Evolutionary conservation across 2,113 vertebrate genomes (phyloP).

Genomic region (Salvelinus alpinus): DNA sequence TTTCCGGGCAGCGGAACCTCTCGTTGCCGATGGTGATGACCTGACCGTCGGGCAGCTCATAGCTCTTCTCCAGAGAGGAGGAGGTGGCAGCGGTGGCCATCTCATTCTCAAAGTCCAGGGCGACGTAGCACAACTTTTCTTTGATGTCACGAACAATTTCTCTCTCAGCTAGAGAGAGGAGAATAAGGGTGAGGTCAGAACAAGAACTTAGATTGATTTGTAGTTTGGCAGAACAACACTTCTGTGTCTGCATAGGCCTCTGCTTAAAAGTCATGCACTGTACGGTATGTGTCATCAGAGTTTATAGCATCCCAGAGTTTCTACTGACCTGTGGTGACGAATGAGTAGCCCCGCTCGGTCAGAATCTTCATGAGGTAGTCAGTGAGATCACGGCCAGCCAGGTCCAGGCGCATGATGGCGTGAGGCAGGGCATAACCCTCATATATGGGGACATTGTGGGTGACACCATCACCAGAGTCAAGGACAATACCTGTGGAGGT

Average conservation of each 20-base stretch:
- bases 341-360: slow-evolving; percentile 95
- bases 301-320: neutral
- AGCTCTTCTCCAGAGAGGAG: slow-evolving; percentile 97
- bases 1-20: slow-evolving; percentile 95
- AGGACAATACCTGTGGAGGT: slow-evolving; percentile 87
- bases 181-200: neutral
- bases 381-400: slow-evolving; percentile 96
- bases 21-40: slow-evolving; percentile 98
- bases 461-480: slow-evolving; percentile 96
- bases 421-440: slow-evolving; percentile 96
- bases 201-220: neutral
- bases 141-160: slow-evolving; percentile 99
- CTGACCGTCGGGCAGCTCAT: slow-evolving; percentile 95
- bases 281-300: neutral
- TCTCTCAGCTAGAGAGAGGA: slow-evolving; percentile 83
- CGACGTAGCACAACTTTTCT: slow-evolving; percentile 96
- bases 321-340: slow-evolving; percentile 89
- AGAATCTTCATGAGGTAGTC: slow-evolving; percentile 99
- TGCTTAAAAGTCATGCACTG: neutral
- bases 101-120: slow-evolving; percentile 98
- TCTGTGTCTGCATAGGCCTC: slow-evolving; percentile 65
- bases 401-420: slow-evolving; percentile 97
- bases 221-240: neutral
- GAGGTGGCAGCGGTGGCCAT: slow-evolving; percentile 96
- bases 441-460: slow-evolving; percentile 97